Evolutionary conservation across 2,888 invertebrate species (phyloP).

Genomic region (Elmis aenea): DNA sequence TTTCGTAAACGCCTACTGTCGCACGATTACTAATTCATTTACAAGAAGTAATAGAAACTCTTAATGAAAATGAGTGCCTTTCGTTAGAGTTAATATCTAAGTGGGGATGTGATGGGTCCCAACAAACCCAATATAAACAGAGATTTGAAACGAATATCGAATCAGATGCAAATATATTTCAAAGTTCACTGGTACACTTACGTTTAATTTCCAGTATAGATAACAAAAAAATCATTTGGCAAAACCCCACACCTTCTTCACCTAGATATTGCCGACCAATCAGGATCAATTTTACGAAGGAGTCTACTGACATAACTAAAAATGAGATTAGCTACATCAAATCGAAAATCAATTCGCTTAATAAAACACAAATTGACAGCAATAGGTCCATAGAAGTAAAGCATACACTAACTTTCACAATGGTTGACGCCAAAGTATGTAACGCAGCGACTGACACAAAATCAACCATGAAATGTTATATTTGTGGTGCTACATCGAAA

Average conservation of each 20-base stretch:
- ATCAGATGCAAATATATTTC: constrained; percentile 31
- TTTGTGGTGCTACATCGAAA: constrained; percentile 27
- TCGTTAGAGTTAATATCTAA: constrained; percentile 17
- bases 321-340: constrained; percentile 25
- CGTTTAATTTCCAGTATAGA: constrained; percentile 14
- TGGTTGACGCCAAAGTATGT: constrained; percentile 32
- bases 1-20: too few species aligned
- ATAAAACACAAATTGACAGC: too few species aligned
- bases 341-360: constrained; percentile 3
- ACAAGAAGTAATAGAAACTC: constrained; percentile 8
- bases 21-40: constrained; percentile 3
- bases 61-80: constrained; percentile 14
- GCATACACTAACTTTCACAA: too few species aligned
- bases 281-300: constrained; percentile 28
- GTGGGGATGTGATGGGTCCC: constrained; percentile 30
- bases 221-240: constrained; percentile 25
- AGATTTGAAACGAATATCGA: constrained; percentile 24
- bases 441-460: constrained; percentile 26
- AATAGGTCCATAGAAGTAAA: too few species aligned
- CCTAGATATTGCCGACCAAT: constrained; percentile 32
- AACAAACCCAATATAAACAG: constrained; percentile 29
- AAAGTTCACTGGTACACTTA: constrained; percentile 26
- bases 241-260: constrained; percentile 32
- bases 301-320: constrained; percentile 27
- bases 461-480: constrained; percentile 28